Base-by-base conservation (phyloP, 2,888 invertebrate species). In the Andrena camellia region DNA sequence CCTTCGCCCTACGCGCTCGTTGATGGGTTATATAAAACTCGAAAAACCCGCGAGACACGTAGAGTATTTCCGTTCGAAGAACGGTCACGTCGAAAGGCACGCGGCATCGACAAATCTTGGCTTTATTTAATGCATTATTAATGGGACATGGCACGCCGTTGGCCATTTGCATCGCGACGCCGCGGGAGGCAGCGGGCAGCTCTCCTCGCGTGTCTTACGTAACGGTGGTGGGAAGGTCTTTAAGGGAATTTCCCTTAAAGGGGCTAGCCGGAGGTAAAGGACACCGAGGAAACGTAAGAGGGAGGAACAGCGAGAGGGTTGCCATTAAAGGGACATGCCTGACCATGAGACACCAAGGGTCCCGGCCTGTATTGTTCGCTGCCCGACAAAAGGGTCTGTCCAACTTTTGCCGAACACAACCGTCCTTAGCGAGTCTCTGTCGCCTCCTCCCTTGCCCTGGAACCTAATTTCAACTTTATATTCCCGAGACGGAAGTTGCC, bases 281-380 rank as follows among this genome's bases (percentile, higher is more conserved):
- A 75, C 76, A 72, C 50, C 48, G 52, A 8, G n/a, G 20, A 23
- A 67, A 74, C 66, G 78, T 69, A 62, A 48, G 60, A 78, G 72
- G 62, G 57, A 31, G 7, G 33, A 29, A 52, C 8, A 26, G 7
- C 48, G 76, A 76, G 66, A 73, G 42, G 68, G 69, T 57, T 68
- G 68, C 84, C 83, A 85, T 90, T 89, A 88, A 88, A 90, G 90
- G 86, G 89, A 90, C 89, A 88, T 42, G 88, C 90, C 91, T 90
- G 91, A 91, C 91, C 91, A 78, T 80, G 83, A 84, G 67, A 60
- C 74, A 69, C 63, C 72, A 71, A 82, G 86, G 80, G 78, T 78
- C 50, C 26, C 67, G 64, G 50, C 71, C 72, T 66, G 78, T 74
- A 88, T 90, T 90, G 91, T 90, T 83, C 83, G 69, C 68, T 63